Base-by-base conservation (phyloP, 2,797 vertebrate genomes). In the Enteromius thamalakanensis region DNA sequence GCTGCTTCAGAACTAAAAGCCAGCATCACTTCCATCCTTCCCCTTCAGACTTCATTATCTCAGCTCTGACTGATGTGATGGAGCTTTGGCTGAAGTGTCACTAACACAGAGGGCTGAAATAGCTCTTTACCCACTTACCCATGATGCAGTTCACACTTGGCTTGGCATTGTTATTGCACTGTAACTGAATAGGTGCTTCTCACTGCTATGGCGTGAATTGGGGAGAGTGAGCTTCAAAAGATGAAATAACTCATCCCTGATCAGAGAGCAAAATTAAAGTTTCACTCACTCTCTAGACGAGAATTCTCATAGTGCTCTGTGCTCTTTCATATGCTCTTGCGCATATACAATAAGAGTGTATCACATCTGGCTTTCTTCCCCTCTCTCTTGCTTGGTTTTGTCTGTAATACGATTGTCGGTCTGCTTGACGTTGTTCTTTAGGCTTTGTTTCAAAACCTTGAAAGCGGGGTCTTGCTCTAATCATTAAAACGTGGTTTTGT, bases 11-110 rank as follows among this genome's bases (percentile, higher is more conserved):
- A 90, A 80, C 89, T 84, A 88, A 87, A 71, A 80, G 64, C 84
- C 89, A 90, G 89, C 92, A 92, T 90, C 90, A 90, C 88, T 92
- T 91, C 87, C 86, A 75, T 76, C 79, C 84, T 45, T 78, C 80
- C 86, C 79, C 88, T 89, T 84, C 88, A 86, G 85, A 91, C 85
- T 80, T 89, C 84, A 84, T 90, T 87, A 84, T 86, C 89, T 90
- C 77, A 88, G 81, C 85, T 88, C 76, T 81, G 81, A 49, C 86
- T 82, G 86, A 87, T 87, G 86, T 79, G 85, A 65, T 75, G 80
- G 85, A 62, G 81, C 68, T 80, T 78, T 85, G 45, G 76, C 67
- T 68, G 75, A 64, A 80, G 76, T 76, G 80, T 80, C 85, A 76
- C 80, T 78, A 71, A 83, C 75, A 83, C 64, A 76, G 45, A 76